Conservation (phyloP, 2,113 vertebrate species). For the Cyprinus carpio region DNA sequence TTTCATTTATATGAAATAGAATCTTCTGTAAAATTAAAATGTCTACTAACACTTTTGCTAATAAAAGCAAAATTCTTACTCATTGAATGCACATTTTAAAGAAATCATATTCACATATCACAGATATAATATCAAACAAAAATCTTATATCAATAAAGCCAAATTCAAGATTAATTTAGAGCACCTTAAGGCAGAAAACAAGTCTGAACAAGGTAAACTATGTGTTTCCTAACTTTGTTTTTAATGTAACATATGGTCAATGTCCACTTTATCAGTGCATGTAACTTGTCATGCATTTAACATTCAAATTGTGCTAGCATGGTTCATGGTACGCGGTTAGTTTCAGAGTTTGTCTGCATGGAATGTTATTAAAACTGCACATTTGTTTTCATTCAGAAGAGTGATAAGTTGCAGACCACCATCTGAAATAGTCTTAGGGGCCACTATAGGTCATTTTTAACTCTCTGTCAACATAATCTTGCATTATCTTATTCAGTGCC, state of each 20-base stretch:
- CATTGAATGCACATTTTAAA: too few relatives aligned
- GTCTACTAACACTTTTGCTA: too few relatives aligned
- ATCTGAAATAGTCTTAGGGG: background rate
- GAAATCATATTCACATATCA: too few relatives aligned
- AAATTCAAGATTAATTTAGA: too few relatives aligned
- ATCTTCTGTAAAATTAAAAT: too few relatives aligned
- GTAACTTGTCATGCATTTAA: background rate
- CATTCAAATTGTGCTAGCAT: background rate
- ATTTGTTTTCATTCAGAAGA: slow-evolving; percentile 6
- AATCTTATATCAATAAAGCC: too few relatives aligned
- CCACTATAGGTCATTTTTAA: background rate
- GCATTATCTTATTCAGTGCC: background rate
- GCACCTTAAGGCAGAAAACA: background rate
- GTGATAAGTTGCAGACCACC: background rate
- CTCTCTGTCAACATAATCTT: background rate
- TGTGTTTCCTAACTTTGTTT: background rate
- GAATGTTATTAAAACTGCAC: background rate
- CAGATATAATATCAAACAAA: too few relatives aligned
- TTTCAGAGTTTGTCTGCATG: background rate
- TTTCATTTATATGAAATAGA: too few relatives aligned
- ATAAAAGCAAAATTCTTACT: too few relatives aligned
- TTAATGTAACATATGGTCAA: background rate
- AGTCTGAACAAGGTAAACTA: background rate
- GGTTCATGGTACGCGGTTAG: background rate
- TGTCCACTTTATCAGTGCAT: background rate